Evolutionary conservation across 2,113 vertebrate genomes (phyloP).

Genomic region (Smithornis capensis): DNA sequence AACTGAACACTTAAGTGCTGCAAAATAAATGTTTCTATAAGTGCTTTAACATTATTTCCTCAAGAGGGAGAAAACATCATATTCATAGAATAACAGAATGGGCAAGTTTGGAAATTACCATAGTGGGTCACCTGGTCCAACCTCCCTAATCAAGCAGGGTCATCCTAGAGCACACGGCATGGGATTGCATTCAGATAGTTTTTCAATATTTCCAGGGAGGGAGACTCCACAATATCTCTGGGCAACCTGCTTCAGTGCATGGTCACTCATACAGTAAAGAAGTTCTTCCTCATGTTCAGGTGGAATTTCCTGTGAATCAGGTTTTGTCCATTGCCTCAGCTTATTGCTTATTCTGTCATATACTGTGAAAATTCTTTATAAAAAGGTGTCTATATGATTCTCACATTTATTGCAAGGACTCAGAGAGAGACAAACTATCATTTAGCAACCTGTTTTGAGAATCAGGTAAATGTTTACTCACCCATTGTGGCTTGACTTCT

Average conservation of each 20-base stretch:
- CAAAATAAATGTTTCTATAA: background rate
- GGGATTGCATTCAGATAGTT: background rate
- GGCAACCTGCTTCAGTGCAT: background rate
- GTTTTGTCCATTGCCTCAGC: background rate
- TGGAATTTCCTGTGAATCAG: background rate
- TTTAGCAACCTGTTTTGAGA: background rate
- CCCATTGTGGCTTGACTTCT: background rate
- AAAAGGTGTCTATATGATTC: background rate
- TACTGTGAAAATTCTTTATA: background rate
- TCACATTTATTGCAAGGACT: background rate
- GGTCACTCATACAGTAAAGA: background rate
- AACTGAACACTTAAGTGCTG: background rate
- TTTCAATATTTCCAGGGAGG: background rate
- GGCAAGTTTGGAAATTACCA: background rate
- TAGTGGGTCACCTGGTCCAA: background rate
- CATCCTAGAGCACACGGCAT: background rate
- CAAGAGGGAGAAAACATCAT: background rate
- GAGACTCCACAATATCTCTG: background rate
- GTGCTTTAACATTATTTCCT: background rate
- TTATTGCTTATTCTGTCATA: background rate
- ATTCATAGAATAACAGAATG: background rate
- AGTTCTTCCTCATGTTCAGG: background rate
- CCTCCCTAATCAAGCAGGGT: background rate
- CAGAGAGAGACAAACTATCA: background rate
- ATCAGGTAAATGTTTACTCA: background rate